A percentile compares a stretch with the other conserved stretches of the same genome.
Conservation (phyloP, 2,888 invertebrate genomes). For the Agelastica alni region DNA sequence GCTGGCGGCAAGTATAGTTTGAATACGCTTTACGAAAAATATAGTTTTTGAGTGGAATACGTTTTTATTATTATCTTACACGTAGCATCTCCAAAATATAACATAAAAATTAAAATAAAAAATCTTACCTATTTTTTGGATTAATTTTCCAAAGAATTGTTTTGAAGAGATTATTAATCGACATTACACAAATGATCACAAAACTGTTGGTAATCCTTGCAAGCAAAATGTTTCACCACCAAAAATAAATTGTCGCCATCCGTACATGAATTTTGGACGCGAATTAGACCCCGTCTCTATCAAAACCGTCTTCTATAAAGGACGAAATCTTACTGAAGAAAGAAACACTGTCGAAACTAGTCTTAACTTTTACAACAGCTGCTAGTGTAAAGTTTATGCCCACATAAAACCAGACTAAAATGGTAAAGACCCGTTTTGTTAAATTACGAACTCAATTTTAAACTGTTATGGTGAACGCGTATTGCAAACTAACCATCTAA, state of each 20-base stretch:
- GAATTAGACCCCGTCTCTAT: not conserved
- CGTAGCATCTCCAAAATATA: too few species aligned
- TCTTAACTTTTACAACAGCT: conserved; percentile 20
- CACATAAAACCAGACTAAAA: conserved; percentile 19
- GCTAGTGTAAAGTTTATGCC: conserved; percentile 17
- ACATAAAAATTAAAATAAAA: too few species aligned
- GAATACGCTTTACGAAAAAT: too few species aligned
- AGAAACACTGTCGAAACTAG: conserved; percentile 18
- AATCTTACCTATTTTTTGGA: too few species aligned
- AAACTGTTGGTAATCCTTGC: too few species aligned
- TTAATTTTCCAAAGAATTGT: too few species aligned
- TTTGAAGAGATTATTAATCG: too few species aligned
- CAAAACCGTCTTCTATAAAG: conserved; percentile 4
- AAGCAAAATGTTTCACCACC: too few species aligned
- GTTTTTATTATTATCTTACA: too few species aligned
- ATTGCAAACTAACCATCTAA: not conserved
- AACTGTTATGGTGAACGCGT: not conserved
- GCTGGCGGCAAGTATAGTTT: too few species aligned
- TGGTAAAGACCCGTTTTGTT: conserved; percentile 20
- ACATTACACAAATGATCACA: too few species aligned
- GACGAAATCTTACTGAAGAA: conserved; percentile 15
- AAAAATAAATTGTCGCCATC: not conserved
- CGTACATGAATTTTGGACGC: not conserved
- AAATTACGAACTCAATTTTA: not conserved
- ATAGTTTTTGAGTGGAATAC: too few species aligned